A percentile compares a stretch with the other conserved stretches of the same genome.
These are phyloP conservation scores for Garrulus glandarius DNA, from an alignment of 2,797 vertebrate genomes.

Conservation along the genomic window DNA sequence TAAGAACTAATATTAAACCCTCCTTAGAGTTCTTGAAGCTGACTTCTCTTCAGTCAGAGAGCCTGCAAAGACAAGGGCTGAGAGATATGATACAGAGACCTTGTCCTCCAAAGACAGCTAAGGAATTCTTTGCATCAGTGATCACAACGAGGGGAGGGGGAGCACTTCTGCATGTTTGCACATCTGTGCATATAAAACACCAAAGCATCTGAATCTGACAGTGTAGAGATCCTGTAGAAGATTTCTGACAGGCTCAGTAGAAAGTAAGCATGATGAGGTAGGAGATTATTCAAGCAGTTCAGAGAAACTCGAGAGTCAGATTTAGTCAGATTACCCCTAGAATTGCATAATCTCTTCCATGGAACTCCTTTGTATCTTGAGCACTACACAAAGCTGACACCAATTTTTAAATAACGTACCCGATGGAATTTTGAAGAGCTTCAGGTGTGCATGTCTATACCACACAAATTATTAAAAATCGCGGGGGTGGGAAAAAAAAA, in stretches of 20 bases:
- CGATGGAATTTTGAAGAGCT: neutral
- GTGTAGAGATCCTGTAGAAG: neutral
- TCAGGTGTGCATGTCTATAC: neutral
- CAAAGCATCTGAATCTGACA: neutral
- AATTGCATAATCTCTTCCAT: neutral
- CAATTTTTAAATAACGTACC: neutral
- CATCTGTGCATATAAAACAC: neutral
- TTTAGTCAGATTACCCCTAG: neutral
- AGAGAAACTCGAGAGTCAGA: neutral
- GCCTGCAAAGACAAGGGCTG: neutral
- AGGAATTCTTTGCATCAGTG: neutral
- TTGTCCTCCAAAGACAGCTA: neutral
- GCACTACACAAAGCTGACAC: neutral
- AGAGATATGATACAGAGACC: accelerated
- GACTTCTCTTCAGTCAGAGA: neutral
- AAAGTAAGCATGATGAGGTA: neutral
- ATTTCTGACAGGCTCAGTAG: neutral
- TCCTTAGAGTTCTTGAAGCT: neutral
- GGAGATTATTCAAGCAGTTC: neutral
- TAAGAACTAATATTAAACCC: neutral
- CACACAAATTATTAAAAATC: neutral
- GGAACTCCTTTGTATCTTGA: neutral
- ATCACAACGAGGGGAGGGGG: neutral
- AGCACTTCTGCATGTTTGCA: neutral
- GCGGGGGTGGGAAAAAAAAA: neutral